Conservation (phyloP, 2,113 vertebrate genomes). For the Probosciger aterrimus region DNA sequence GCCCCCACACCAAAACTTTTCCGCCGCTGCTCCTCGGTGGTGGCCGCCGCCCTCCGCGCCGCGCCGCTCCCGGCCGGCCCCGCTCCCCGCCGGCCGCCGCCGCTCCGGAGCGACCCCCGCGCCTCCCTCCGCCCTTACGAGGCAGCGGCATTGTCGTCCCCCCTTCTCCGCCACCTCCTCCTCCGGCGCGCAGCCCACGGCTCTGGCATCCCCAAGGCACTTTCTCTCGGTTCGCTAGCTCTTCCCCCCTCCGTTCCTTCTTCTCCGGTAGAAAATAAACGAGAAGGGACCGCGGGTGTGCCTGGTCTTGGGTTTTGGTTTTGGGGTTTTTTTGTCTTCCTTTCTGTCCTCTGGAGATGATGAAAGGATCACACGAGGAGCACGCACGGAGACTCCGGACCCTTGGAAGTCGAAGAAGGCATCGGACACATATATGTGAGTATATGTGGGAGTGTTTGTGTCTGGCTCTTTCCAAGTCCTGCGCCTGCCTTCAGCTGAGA, state of each 20-base stretch:
- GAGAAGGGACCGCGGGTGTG: background rate
- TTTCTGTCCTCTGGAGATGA: background rate
- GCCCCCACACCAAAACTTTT: slow-evolving; percentile 67
- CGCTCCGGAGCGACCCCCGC: slow-evolving; percentile 7
- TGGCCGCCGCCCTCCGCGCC: slow-evolving; percentile 3
- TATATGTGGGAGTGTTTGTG: background rate
- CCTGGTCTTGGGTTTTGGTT: background rate
- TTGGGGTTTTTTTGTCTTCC: background rate
- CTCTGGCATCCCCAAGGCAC: slow-evolving; percentile 71
- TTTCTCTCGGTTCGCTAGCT: slow-evolving; percentile 22
- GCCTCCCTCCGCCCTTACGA: slow-evolving; percentile 63
- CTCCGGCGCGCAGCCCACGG: slow-evolving; percentile 61
- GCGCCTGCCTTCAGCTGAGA: slow-evolving; percentile 54
- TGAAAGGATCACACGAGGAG: background rate
- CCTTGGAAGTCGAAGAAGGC: background rate
- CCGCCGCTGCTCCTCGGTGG: background rate
- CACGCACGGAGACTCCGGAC: background rate
- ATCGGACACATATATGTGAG: background rate
- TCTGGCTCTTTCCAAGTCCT: slow-evolving; percentile 30
- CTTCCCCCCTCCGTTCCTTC: background rate
- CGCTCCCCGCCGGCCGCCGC: slow-evolving; percentile 23
- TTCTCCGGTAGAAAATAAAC: slow-evolving; percentile 14
- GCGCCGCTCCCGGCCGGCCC: slow-evolving; percentile 1
- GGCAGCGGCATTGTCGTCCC: slow-evolving; percentile 72
- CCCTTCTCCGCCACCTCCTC: slow-evolving; percentile 68